A percentile compares a stretch with the other conserved stretches of the same genome.
Evolutionary conservation across 2,888 invertebrate species (phyloP).

Genomic region (Acrobasis suavella): DNA sequence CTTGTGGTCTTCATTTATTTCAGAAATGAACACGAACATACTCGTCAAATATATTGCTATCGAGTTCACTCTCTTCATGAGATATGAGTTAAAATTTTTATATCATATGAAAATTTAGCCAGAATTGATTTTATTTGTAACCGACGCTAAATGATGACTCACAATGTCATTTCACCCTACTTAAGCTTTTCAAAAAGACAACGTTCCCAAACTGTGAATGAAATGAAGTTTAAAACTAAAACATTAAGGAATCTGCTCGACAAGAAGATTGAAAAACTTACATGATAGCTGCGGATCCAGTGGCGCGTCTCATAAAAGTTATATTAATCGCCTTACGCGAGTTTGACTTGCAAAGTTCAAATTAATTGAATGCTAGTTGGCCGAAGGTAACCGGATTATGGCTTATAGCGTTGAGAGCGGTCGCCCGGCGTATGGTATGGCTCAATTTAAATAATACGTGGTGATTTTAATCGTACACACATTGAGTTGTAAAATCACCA

Average conservation of each 20-base stretch:
- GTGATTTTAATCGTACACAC: too few relatives aligned
- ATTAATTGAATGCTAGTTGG: slow-evolving; percentile 18
- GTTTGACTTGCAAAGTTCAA: slow-evolving; percentile 15
- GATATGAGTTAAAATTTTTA: too few relatives aligned
- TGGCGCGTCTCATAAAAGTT: slow-evolving; percentile 12
- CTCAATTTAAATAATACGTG: too few relatives aligned
- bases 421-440: neutral
- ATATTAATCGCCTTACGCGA: slow-evolving; percentile 8
- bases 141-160: neutral
- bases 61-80: too few relatives aligned
- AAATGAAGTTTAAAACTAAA: slow-evolving; percentile 1
- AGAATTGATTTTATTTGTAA: too few relatives aligned
- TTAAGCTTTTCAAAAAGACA: neutral
- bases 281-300: slow-evolving; percentile 3
- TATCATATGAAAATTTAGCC: too few relatives aligned
- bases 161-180: neutral
- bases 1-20: too few relatives aligned
- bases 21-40: too few relatives aligned
- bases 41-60: too few relatives aligned
- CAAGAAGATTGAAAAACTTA: slow-evolving; percentile 17
- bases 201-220: slow-evolving; percentile 1
- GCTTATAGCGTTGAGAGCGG: neutral
- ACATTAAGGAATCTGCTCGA: neutral
- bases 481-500: too few relatives aligned
- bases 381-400: slow-evolving; percentile 11